Evolutionary conservation across 37 sponge, comb jelly and placozoan genomes (phyloP).

Genomic region (Theonella swinhoei): DNA sequence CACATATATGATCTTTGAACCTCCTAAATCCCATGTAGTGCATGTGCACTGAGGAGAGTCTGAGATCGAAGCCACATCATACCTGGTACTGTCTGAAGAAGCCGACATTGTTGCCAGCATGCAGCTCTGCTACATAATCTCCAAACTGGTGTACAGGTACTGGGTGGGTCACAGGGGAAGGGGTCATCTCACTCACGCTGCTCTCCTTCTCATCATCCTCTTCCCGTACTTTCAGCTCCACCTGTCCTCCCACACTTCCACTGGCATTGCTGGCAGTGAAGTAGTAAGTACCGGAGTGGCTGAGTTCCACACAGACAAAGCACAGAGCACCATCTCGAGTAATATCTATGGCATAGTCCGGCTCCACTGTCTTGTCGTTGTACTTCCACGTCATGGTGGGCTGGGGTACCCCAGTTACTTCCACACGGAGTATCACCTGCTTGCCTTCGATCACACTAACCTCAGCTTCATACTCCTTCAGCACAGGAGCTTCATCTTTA

Average conservation of each 20-base stretch:
- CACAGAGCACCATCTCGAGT: constrained; percentile 8
- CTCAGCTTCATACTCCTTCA: constrained; percentile 9
- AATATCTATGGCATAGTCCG: neutral
- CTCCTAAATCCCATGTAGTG: too few species aligned
- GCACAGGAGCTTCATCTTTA: neutral
- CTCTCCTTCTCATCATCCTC: neutral
- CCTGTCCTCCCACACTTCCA: constrained; percentile 42
- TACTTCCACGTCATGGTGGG: constrained; percentile 39
- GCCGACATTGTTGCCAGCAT: constrained; percentile 9
- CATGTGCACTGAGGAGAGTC: too few species aligned
- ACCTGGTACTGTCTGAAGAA: constrained; percentile 36
- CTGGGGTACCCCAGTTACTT: constrained; percentile 17
- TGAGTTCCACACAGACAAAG: neutral
- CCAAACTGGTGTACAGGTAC: constrained; percentile 24
- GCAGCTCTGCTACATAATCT: constrained; percentile 16
- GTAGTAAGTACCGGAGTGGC: constrained; percentile 32
- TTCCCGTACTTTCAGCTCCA: constrained; percentile 13
- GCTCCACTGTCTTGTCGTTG: constrained; percentile 17
- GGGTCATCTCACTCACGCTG: neutral
- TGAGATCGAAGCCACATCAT: too few species aligned
- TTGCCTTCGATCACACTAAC: constrained; percentile 17
- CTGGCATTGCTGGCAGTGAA: constrained; percentile 31
- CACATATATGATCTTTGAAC: too few species aligned
- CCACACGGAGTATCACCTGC: constrained; percentile 19
- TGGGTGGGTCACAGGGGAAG: constrained; percentile 1